Percentiles rank a stretch among this genome's conserved stretches.
Conservation (phyloP, 23 tunicate species). For the Halocynthia roretzi region DNA sequence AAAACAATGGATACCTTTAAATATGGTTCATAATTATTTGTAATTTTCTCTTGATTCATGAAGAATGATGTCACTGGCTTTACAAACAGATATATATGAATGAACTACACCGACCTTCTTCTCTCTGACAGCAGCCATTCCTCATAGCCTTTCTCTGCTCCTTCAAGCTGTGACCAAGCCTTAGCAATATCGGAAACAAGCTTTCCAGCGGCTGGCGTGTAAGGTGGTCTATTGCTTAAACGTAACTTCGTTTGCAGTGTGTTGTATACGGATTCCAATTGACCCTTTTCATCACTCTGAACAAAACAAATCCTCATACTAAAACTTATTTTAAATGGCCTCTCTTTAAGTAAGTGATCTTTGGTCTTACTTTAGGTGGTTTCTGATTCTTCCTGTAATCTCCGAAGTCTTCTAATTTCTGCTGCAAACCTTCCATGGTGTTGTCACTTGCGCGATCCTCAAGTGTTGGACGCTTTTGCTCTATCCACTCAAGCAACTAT, state of each 20-base stretch:
- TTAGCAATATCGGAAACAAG: conserved; percentile 81
- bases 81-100: too few relatives aligned
- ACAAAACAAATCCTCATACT: not conserved
- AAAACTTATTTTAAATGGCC: too few relatives aligned
- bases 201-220: conserved; percentile 87
- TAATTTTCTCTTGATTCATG: too few relatives aligned
- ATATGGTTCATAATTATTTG: too few relatives aligned
- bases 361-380: conserved; percentile 84
- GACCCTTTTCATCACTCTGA: conserved; percentile 94
- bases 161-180: conserved; percentile 98
- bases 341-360: not conserved
- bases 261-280: conserved; percentile 91
- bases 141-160: conserved; percentile 99
- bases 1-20: too few relatives aligned
- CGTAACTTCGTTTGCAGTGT: conserved; percentile 96
- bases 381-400: conserved; percentile 91
- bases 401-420: conserved; percentile 85
- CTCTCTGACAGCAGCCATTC: conserved; percentile 98
- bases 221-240: conserved; percentile 96
- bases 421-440: conserved; percentile 94
- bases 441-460: conserved; percentile 95
- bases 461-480: conserved; percentile 71
- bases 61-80: too few relatives aligned
- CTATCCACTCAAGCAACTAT: conserved; percentile 95
- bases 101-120: conserved; percentile 41